phyloP scores from a whole-genome alignment of 2,888 invertebrate genomes.

The Dioctria rufipes region DNA sequence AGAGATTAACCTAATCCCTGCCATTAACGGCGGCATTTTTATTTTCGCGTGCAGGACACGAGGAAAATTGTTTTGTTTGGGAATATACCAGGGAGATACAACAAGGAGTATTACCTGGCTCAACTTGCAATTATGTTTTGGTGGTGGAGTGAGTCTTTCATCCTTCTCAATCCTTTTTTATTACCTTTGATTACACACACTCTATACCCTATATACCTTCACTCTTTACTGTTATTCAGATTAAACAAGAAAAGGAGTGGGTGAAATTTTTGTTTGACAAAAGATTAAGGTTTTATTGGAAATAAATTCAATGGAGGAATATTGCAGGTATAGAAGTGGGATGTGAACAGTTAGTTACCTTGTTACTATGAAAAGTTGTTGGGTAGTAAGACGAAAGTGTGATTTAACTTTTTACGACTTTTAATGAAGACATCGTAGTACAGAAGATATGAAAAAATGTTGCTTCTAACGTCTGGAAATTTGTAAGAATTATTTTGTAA shows the following conservation, averaged over 20 bases:
- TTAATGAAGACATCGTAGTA: background rate
- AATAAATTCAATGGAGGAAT: background rate
- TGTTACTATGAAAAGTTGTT: background rate
- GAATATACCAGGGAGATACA: background rate
- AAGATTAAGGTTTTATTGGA: background rate
- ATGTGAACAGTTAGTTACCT: background rate
- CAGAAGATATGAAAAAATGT: background rate
- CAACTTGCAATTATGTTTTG: background rate
- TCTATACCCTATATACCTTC: background rate
- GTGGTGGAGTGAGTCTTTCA: background rate
- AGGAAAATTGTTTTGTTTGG: constrained; percentile 15
- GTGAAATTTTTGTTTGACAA: background rate
- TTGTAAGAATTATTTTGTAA: no score
- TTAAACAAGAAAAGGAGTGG: no score
- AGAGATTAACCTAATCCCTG: constrained; percentile 27
- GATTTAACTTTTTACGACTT: constrained; percentile 15
- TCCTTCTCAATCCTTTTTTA: constrained; percentile 15
- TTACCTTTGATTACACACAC: background rate
- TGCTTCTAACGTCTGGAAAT: background rate
- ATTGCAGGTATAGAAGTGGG: background rate
- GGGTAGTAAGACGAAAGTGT: background rate
- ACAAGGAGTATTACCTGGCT: background rate
- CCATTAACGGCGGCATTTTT: background rate
- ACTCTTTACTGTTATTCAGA: background rate
- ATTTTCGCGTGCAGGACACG: background rate